phyloP scores from a whole-genome alignment of 2,797 vertebrate species.

The Harpagifer antarcticus region DNA sequence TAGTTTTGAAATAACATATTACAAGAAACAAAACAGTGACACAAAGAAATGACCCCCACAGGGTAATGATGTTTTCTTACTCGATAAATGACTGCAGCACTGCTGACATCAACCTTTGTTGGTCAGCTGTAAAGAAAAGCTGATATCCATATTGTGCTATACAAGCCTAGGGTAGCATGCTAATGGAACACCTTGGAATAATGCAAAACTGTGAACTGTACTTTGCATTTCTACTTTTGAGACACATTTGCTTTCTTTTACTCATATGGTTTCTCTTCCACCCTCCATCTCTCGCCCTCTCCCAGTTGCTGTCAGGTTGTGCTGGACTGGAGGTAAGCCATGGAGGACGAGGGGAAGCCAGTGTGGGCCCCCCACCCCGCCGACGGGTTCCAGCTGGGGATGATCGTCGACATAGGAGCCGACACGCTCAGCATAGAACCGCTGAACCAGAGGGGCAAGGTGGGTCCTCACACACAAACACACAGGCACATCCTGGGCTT shows the following conservation, averaged over 20 bases:
- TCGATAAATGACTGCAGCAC: neutral
- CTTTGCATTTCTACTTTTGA: constrained; percentile 51
- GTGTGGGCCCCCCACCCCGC: constrained; percentile 98
- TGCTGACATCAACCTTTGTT: neutral
- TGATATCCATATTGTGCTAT: neutral
- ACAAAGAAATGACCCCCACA: neutral
- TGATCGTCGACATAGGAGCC: constrained; percentile 95
- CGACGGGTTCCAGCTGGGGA: constrained; percentile 98
- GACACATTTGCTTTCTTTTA: neutral
- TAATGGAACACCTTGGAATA: neutral
- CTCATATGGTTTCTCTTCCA: neutral
- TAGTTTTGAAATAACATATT: too few relatives aligned
- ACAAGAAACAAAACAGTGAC: neutral
- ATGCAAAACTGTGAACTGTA: constrained; percentile 40
- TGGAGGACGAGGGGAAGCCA: constrained; percentile 97
- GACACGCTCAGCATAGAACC: constrained; percentile 95
- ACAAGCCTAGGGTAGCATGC: neutral
- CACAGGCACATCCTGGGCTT: neutral
- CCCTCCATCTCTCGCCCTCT: constrained; percentile 23
- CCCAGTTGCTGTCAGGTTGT: constrained; percentile 67
- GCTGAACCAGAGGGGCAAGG: constrained; percentile 93
- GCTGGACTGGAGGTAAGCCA: constrained; percentile 79
- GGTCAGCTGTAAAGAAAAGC: constrained; percentile 7
- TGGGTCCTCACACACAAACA: constrained; percentile 74
- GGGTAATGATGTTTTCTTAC: neutral